Base-by-base conservation (phyloP, 2,113 vertebrate species). In the Odontesthes bonariensis region DNA sequence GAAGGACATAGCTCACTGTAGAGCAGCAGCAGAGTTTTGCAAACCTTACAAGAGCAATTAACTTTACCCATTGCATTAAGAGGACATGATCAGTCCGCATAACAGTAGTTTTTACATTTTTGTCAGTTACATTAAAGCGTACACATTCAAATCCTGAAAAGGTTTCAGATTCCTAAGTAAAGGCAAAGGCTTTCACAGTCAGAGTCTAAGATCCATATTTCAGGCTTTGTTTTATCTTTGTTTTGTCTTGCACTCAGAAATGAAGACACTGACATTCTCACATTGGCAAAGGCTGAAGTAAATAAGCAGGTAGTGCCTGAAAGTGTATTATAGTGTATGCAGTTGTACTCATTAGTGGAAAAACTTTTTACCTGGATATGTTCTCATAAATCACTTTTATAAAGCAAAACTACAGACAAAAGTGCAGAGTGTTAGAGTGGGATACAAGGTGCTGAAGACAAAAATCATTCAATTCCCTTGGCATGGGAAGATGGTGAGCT, bases 281-380 rank as follows among this genome's bases (percentile, higher is more conserved):
- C 23, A 49, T 10, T 54, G 58, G 55, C 63, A 73, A 52, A 69
- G 23, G 16, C 17, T 35, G 32, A 60, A 60, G 58, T 13, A 60
- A 58, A 54, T 12, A 8, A 42, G 62, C 60, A 59, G 73, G 64
- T 55, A 73, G 46, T 1, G 60, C 17, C 44, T 63, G n/a, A 23
- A 55, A 38, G 65, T 58, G 40, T 62, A 42, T 49, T n/a, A 17
- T 4, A n/a, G 16, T 49, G 3, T 16, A 49, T 49, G 17, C 51
- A 59, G 40, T 47, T 51, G 53, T 52, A 53, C 63, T 79, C 58
- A 79, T 81, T 81, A 77, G 66, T 47, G 27, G 61, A 40, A 68
- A 54, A 70, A 57, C 64, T 84, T 61, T 44, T 51, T 23, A 58
- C 79, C 8, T 27, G 17, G 19, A n/a, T 14, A 19, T 7, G 52